Conservation (phyloP, 2,888 invertebrate genomes). For the Zootermopsis nevadensis region DNA sequence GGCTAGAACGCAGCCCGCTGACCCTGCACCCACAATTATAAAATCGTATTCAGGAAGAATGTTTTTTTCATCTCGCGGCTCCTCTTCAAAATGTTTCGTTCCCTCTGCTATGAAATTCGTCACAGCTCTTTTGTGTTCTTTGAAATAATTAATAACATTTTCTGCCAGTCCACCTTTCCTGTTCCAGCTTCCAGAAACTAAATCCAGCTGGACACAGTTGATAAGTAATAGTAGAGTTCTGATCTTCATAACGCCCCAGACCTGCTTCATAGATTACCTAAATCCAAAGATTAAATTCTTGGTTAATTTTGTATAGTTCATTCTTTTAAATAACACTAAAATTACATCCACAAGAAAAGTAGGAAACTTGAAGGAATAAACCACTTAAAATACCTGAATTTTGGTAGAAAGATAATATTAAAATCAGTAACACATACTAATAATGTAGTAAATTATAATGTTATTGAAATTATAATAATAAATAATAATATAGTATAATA, state of each 20-base stretch:
- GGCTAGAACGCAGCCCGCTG: constrained; percentile 60
- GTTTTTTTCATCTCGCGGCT: constrained; percentile 27
- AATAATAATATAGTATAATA: too few species aligned
- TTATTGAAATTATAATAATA: too few species aligned
- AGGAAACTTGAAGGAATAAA: too few species aligned
- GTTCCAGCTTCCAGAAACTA: background rate
- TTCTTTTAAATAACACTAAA: too few species aligned
- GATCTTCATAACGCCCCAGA: background rate
- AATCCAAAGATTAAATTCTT: too few species aligned
- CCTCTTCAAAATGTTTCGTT: background rate
- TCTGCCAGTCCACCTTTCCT: background rate
- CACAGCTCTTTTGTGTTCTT: background rate
- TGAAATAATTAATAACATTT: background rate
- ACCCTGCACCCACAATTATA: constrained; percentile 58
- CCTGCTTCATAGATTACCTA: too few species aligned
- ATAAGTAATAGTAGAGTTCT: background rate
- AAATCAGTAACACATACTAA: too few species aligned
- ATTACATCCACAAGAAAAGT: too few species aligned
- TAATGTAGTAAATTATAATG: too few species aligned
- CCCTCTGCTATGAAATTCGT: constrained; percentile 18
- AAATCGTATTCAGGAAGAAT: constrained; percentile 56
- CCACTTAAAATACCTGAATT: too few species aligned
- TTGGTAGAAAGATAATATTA: too few species aligned
- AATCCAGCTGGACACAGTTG: background rate
- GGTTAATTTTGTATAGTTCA: too few species aligned